Conservation (phyloP, 2,888 invertebrate genomes). For the Cremastinae sp. region DNA sequence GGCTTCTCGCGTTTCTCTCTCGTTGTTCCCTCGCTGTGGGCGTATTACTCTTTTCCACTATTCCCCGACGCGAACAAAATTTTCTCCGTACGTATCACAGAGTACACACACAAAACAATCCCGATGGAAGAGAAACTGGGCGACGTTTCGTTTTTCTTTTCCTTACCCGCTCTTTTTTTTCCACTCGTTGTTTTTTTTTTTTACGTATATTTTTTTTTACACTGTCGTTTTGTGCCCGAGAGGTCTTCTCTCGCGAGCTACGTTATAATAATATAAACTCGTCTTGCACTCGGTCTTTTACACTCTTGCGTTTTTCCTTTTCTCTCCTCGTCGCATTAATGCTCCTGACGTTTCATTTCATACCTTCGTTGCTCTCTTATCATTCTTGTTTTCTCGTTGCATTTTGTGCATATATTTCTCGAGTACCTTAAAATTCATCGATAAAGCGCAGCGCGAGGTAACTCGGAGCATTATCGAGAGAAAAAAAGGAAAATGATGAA, state of each 20-base stretch:
- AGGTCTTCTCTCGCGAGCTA: constrained; percentile 42
- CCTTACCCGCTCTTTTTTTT: constrained; percentile 1
- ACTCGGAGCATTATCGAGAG: no score
- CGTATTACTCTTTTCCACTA: constrained; percentile 41
- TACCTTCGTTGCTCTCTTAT: no score
- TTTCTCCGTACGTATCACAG: constrained; percentile 35
- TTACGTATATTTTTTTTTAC: constrained; percentile 7
- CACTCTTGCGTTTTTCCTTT: constrained; percentile 8
- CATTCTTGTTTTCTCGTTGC: background rate
- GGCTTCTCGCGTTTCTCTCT: constrained; percentile 52
- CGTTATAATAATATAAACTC: constrained; percentile 54
- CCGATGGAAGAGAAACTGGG: constrained; percentile 54
- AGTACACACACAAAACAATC: constrained; percentile 37
- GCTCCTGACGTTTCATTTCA: constrained; percentile 13
- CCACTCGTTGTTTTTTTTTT: background rate
- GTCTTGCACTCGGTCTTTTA: background rate
- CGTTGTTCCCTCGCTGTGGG: constrained; percentile 20
- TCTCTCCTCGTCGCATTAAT: constrained; percentile 12
- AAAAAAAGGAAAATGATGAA: no score
- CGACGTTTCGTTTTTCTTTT: constrained; percentile 35
- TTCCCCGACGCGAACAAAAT: constrained; percentile 35
- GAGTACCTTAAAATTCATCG: constrained; percentile 9
- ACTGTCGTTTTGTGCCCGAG: constrained; percentile 22
- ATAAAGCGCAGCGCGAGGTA: background rate
- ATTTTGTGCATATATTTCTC: constrained; percentile 8